These are phyloP conservation scores for Stegodyphus mimosarum DNA, from an alignment of 1,140 invertebrate genomes.

Conservation along the genomic window DNA sequence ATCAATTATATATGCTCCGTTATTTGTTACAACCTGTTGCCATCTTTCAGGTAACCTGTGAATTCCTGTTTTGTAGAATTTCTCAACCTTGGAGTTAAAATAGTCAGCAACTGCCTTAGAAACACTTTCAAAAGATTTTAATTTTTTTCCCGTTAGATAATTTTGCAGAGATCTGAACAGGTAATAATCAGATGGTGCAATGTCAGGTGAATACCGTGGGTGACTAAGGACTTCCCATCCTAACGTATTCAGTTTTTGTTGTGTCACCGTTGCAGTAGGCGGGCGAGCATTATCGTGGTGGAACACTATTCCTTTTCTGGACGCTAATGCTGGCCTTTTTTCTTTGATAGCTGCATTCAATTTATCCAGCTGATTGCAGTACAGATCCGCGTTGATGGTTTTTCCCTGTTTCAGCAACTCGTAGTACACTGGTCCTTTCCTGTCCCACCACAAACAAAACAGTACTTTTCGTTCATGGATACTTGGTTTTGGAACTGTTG, in stretches of 20 bases:
- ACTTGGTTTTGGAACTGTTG: constrained; percentile 14
- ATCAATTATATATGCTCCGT: no score
- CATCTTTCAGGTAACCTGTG: no score
- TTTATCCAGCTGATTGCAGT: constrained; percentile 50
- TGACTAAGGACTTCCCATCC: constrained; percentile 4
- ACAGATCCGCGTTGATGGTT: constrained; percentile 41
- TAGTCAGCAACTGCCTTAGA: no score
- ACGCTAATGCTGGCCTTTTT: constrained; percentile 36
- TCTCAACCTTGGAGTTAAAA: no score
- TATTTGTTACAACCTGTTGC: no score
- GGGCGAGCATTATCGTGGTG: constrained; percentile 23
- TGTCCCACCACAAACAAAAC: constrained; percentile 6
- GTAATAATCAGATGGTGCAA: constrained; percentile 29
- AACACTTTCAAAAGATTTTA: neutral
- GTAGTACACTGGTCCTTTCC: constrained; percentile 4
- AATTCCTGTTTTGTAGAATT: no score
- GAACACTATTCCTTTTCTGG: constrained; percentile 40
- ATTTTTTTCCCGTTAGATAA: constrained; percentile 39
- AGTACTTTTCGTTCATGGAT: constrained; percentile 10
- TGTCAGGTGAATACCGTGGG: neutral
- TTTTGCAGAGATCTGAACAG: constrained; percentile 49
- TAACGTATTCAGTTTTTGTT: constrained; percentile 1
- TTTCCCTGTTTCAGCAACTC: constrained; percentile 42
- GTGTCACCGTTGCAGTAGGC: neutral
- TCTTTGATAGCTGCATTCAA: constrained; percentile 42